phyloP scores from a whole-genome alignment of 2,888 invertebrate genomes.

The Mythimna ferrago region DNA sequence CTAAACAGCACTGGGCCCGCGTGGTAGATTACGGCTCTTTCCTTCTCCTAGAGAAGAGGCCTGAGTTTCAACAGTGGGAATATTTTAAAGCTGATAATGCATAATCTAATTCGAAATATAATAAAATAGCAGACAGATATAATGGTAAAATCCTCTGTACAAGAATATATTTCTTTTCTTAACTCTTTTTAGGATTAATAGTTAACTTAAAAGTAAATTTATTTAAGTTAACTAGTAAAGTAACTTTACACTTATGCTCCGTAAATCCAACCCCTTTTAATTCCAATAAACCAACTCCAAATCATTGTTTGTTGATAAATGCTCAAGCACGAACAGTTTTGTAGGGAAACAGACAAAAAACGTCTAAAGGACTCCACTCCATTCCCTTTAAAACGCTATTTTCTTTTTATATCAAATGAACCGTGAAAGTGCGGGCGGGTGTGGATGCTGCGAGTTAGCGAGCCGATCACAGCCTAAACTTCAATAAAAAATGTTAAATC shows the following conservation, averaged over 20 bases:
- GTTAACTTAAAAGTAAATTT: not conserved
- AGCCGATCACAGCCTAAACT: slow-evolving; percentile 49
- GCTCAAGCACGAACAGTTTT: slow-evolving; percentile 74
- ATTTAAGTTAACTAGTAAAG: not conserved
- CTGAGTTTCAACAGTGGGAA: no score
- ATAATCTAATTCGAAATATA: no score
- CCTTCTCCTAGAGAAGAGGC: no score
- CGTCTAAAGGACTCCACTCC: slow-evolving; percentile 75
- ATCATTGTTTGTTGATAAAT: slow-evolving; percentile 80
- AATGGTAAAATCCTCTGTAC: no score
- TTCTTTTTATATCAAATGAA: slow-evolving; percentile 85
- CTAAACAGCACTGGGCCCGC: no score
- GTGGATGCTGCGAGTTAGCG: slow-evolving; percentile 61
- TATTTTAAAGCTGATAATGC: no score
- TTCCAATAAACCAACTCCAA: slow-evolving; percentile 67
- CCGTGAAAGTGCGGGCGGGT: slow-evolving; percentile 82
- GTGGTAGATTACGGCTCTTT: no score
- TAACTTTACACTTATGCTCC: not conserved
- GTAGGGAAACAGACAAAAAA: slow-evolving; percentile 74
- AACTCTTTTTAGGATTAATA: no score
- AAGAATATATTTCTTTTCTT: no score
- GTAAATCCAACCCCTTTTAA: slow-evolving; percentile 8
- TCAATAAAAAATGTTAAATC: slow-evolving; percentile 48
- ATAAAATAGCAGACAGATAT: no score
- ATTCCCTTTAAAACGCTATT: slow-evolving; percentile 82